Conservation (phyloP, 2,797 vertebrate genomes). For the Phoebastria nigripes region DNA sequence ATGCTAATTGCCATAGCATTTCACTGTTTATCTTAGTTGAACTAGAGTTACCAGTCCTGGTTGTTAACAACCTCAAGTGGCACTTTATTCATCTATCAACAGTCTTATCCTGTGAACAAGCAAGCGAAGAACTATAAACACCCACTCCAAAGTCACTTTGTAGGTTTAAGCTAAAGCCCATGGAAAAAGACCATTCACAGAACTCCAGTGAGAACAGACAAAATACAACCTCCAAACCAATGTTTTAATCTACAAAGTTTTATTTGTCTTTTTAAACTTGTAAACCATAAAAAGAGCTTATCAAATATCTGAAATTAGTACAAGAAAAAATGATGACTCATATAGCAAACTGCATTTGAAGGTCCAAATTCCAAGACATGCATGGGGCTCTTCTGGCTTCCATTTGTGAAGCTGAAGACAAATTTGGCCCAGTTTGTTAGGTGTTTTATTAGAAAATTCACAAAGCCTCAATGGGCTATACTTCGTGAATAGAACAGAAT, state of each 20-base stretch:
- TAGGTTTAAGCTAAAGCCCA: constrained; percentile 20
- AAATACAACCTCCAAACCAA: constrained; percentile 42
- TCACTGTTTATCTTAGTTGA: constrained; percentile 55
- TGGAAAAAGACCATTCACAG: constrained; percentile 15
- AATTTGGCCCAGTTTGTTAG: constrained; percentile 20
- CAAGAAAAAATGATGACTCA: constrained; percentile 41
- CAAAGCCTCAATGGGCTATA: neutral
- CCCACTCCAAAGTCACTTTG: constrained; percentile 56
- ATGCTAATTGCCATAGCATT: constrained; percentile 42
- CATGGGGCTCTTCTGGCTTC: constrained; percentile 9
- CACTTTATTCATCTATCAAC: constrained; percentile 67
- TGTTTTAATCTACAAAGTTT: constrained; percentile 59
- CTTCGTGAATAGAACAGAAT: neutral
- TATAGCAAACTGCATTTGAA: constrained; percentile 42
- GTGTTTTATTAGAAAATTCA: neutral
- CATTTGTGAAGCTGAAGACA: constrained; percentile 1
- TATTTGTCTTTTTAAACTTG: constrained; percentile 63
- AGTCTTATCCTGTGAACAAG: constrained; percentile 50
- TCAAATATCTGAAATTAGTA: constrained; percentile 63
- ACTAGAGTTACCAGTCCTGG: constrained; percentile 31
- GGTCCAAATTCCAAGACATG: constrained; percentile 30
- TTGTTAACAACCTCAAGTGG: constrained; percentile 67
- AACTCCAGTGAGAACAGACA: constrained; percentile 23
- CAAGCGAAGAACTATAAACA: constrained; percentile 58
- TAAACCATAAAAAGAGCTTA: constrained; percentile 67